Base-by-base conservation (phyloP, 2,888 invertebrate species). In the Orthonychiurus folsomi region DNA sequence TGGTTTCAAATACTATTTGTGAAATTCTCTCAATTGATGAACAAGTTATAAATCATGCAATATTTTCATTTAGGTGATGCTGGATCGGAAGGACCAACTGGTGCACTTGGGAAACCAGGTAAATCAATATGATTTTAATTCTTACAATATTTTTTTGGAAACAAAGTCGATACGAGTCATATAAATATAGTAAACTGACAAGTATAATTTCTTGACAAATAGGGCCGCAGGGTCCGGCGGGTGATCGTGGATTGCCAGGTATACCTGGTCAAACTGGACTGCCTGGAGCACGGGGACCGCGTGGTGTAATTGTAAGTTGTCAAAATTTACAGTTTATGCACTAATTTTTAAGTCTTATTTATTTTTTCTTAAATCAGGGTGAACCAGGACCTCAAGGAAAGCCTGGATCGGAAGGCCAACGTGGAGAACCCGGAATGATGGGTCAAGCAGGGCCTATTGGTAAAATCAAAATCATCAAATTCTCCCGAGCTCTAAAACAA, bases 341-440 rank as follows among this genome's bases (percentile, higher is more conserved):
- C n/a, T n/a, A n/a, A n/a, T n/a, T n/a, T n/a, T n/a, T n/a, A n/a
- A n/a, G n/a, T n/a, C n/a, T n/a, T n/a, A n/a, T n/a, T n/a, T n/a
- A n/a, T n/a, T n/a, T n/a, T n/a, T n/a, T n/a, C n/a, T n/a, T n/a
- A n/a, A 25, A 58, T 20, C 73, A 85, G 81, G 88, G 89, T 67
- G 87, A 87, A 79, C 80, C 80, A 69, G 92, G 92, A 50, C 76
- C 80, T 56, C 79, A 85, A 55, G 89, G 88, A 0, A 87, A 87
- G 77, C 80, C 85, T 5, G 89, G 88, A 23, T 78, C 81, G 56
- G 86, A 87, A 74, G 89, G 89, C 2, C 81, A 84, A n/a, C 79
- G 83, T 1, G 89, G 89, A 18, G 25, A 18, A 25, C 3, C 24
- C 24, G 89, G 89, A 3, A 75, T 82, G 57, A 76, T 80, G 21